Base-by-base conservation (phyloP, 2,888 invertebrate genomes). In the Callyntrura sp. region DNA sequence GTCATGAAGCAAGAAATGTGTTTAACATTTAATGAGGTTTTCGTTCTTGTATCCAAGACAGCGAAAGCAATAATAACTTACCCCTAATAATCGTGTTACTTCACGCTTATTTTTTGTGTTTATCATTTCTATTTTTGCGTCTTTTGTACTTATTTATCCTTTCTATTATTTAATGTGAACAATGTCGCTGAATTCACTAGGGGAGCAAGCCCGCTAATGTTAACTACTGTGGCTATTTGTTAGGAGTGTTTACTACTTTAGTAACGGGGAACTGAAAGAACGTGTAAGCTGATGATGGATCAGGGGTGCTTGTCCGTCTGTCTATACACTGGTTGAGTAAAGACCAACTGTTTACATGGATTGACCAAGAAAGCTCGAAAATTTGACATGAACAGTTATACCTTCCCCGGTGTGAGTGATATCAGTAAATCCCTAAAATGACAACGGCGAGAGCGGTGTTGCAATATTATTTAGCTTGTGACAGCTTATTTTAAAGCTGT, bases 1-100 rank as follows among this genome's bases (percentile, higher is more conserved):
- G 81, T 82, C 65, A 82, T 97, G 94, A 20, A 94, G 62, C 62
- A 92, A 81, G 48, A 85, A 43, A 78, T 85, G 57, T 23, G 57
- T 23, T 87, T 88, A 88, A 82, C 83, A 60, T 76, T 88, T 88
- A 88, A 88, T 88, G 88, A 88, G 88, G 88, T 88, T 88, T 88
- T 76, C 73, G 28, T 83, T 83, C 73, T 48, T 28, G 88, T 88
- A 82, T 88, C 88, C 88, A 81, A 28, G 83, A 76, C 88, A 83
- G 70, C 88, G 14, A 9, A 14, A 48, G 23, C 48, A 83, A 87
- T 35, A 35, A n/a, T 70, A 87, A 87, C 73, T 82, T 60, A 82
- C 57, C 82, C 73, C 70, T 88, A 76, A 35, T 35, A 35, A 82
- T 83, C 88, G 62, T 88, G 88, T 88, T 48, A 57, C 62, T 83